Evolutionary conservation across 2,113 vertebrate species (phyloP), one percentile per base, ranked within the genome.

Genomic region (Oreocharis arfaki): DNA sequence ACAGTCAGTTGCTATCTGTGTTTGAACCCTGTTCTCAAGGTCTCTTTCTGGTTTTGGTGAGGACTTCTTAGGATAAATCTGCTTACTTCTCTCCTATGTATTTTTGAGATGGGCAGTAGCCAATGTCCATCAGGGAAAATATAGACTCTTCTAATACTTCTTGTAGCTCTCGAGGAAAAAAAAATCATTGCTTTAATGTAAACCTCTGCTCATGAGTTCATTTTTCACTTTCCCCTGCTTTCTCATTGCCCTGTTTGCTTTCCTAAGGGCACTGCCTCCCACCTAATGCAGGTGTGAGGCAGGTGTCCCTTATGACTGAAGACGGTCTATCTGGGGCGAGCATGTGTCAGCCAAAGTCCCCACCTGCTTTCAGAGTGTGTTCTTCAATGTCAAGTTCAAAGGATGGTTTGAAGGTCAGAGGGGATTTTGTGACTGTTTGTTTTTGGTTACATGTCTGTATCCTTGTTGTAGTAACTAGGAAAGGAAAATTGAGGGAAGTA

Each of bases 251-350:
- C 21, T 63, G 0, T 59, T 93, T 90, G 23, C 33, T 96, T 81
- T 92, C 93, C 68, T 69, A 64, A 89, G 89, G 95, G 83, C 24
- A 60, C 44, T 92, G 69, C 68, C 83, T 93, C 96, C 83, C 64
- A 84, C 89, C 21, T 41, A 14, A 33, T 60, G 68, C 96, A 96
- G 96, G 83, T 96, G 96, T 88, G 94, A 74, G 37, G 60, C 88
- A 95, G 93, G 26, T 97, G 92, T 92, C 93, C 55, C 39, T 59
- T 41, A 7, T 32, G 73, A n/a, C 42, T 63, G 59, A 76, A 67
- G 60, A 47, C 42, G 44, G 53, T 65, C 64, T 93, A 7, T 81
- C 47, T 84, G 76, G 56, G 64, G 64, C 87, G 77, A 86, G 30
- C 21, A 5, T 19, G 18, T 75, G 55, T 92, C 75, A 92, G 83